Evolutionary conservation across 1,140 invertebrate species (phyloP).

Genomic region (Myzus persicae): DNA sequence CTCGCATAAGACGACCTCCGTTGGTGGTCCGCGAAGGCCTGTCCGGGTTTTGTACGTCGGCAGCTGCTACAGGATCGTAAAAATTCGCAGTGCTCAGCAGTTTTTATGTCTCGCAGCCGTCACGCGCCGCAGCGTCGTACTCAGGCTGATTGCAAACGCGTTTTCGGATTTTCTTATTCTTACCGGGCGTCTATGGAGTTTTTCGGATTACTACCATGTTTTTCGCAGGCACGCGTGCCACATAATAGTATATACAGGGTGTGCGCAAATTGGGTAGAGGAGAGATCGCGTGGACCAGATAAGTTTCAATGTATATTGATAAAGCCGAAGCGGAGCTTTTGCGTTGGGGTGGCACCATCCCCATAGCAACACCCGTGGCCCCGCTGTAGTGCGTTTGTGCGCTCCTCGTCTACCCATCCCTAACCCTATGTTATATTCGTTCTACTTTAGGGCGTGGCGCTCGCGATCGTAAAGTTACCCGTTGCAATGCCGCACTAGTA

Average conservation of each 20-base stretch:
- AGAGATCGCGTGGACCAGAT: constrained; percentile 37
- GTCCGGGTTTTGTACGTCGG: background rate
- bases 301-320: constrained; percentile 7
- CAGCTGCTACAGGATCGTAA: background rate
- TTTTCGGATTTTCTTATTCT: background rate
- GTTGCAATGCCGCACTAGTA: background rate
- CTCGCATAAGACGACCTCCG: no score
- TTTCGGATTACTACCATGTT: background rate
- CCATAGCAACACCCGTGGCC: constrained; percentile 54
- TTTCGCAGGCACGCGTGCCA: no score
- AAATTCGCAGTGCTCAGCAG: background rate
- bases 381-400: background rate
- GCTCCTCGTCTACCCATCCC: background rate
- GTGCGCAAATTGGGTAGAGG: no score
- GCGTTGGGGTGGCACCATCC: constrained; percentile 47
- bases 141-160: background rate
- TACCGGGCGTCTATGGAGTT: background rate
- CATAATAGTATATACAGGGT: background rate
- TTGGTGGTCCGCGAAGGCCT: constrained; percentile 7
- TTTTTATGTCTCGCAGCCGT: background rate
- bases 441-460: constrained; percentile 48
- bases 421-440: background rate
- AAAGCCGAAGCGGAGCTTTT: constrained; percentile 26
- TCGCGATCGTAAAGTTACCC: constrained; percentile 34
- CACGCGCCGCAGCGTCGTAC: background rate